Evolutionary conservation across 2,888 invertebrate genomes (phyloP), one percentile per base, ranked within the genome.

Genomic region (Euspilapteryx auroguttella): DNA sequence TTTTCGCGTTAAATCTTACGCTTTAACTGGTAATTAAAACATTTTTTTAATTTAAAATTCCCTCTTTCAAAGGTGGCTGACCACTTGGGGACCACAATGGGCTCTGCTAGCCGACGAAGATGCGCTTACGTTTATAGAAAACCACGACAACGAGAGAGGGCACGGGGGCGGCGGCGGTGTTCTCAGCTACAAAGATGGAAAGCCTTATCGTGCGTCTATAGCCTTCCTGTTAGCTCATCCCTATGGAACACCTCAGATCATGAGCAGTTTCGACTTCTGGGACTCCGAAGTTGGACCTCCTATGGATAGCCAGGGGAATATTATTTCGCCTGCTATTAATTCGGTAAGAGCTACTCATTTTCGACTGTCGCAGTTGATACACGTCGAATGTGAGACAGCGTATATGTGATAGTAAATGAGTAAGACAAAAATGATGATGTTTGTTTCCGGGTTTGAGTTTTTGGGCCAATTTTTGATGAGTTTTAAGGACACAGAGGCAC

Each of bases 141-240:
- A 92, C 56, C 92, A 92, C 46, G 92, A 92, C 51, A 88, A 86
- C 40, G 88, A 90, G 38, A 77, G 90, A 44, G 83, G 82, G 3
- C 80, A 81, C 32, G 81, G 77, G 0, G 78, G 73, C 3, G 78
- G 73, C 1, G 78, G 77, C 3, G 62, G 56, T 10, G 62, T 84
- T 10, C 59, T 86, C 9, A 86, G 81, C 0, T 81, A 85, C 54
- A 87, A 87, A 44, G 52, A 77, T 1, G 34, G 84, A 0, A 80
- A 77, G 34, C 66, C 75, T n/a, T 89, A 89, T 52, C 88, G 82
- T 38, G 75, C 79, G 75, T 94, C 93, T 0, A 84, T 83, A 2
- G 90, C 90, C 0, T 94, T 93, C 55, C 85, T 88, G 69, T 54
- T 96, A 39, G 91, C 93, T 0, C 86, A 87, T 73, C 85, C 89